Evolutionary conservation across 2,888 invertebrate genomes (phyloP).

Genomic region (Unio delphinus): DNA sequence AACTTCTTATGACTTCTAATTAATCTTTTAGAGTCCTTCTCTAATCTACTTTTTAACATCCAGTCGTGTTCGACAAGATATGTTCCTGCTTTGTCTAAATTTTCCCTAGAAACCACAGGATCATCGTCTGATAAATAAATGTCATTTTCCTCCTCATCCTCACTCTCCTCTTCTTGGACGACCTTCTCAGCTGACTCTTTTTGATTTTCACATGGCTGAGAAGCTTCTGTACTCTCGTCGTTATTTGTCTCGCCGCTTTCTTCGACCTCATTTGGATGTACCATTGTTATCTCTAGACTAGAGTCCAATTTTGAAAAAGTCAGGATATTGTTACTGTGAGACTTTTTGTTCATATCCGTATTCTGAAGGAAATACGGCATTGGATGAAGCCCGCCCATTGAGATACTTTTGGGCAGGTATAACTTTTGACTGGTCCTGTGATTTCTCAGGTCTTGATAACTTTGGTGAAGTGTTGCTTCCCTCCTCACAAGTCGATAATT

Average conservation of each 20-base stretch:
- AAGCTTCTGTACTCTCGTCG: too few relatives aligned
- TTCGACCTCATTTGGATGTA: too few relatives aligned
- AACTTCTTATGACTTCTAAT: constrained; percentile 44
- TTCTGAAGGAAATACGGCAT: neutral
- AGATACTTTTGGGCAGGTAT: constrained; percentile 38
- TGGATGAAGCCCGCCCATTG: constrained; percentile 33
- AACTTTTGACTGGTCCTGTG: constrained; percentile 3
- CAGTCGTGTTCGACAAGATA: constrained; percentile 62
- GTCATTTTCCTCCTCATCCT: constrained; percentile 22
- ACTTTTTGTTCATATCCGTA: too few relatives aligned
- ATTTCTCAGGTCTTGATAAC: too few relatives aligned
- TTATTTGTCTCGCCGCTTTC: too few relatives aligned
- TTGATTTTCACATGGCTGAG: too few relatives aligned
- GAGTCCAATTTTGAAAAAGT: too few relatives aligned
- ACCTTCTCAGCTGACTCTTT: too few relatives aligned
- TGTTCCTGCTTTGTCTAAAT: constrained; percentile 48
- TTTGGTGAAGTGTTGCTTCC: too few relatives aligned
- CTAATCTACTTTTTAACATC: constrained; percentile 52
- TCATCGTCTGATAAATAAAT: constrained; percentile 44
- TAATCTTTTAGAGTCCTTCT: constrained; percentile 43
- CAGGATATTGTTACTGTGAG: too few relatives aligned
- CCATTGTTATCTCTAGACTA: too few relatives aligned
- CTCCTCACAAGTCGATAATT: too few relatives aligned
- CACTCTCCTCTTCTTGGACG: neutral
- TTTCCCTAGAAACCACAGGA: constrained; percentile 37